Base-by-base conservation (phyloP, 2,113 vertebrate species). In the Charadrius vociferus region DNA sequence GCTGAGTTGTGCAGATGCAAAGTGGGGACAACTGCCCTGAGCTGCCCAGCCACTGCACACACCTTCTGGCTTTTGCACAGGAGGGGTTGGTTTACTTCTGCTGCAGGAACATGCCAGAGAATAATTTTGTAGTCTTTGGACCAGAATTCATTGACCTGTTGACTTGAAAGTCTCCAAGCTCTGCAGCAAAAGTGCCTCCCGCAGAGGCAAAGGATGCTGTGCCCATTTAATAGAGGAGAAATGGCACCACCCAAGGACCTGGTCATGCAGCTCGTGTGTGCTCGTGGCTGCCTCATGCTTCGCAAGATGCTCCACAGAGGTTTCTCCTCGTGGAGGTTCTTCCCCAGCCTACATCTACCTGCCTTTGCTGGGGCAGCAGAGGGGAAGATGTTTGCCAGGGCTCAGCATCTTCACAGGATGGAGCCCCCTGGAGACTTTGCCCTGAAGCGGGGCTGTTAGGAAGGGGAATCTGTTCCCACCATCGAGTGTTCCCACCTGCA, bases 221-320 rank as follows among this genome's bases (percentile, higher is more conserved):
- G 27, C 29, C 37, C 43, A 3, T 49, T 43, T 53, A 23, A 27
- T 4, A 58, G 56, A 53, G 55, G 16, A 30, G 71, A 41, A 86
- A 18, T 3, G 29, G n/a, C 62, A 71, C 7, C 11, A 53, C 16
- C 18, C 37, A 19, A 37, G 52, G 32, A 45, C 34, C 37, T 63
- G 18, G 29, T 5, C 1, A 4, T 27, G 30, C 53, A 39, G 20
- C 14, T 21, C 59, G 21, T 49, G 47, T 0, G 0, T 45, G 37
- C 45, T 63, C 1, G 1, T 67, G 90, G 16, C 74, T 67, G 71
- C 66, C 41, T 59, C 18, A 4, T n/a, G 27, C 81, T 80, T 47
- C 84, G 53, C 0, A 8, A 55, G 52, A 14, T 27, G 59, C 23
- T 62, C 20, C 68, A 43, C 0, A 1, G 43, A 43, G 34, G 17